Base-by-base conservation (phyloP, 2,113 vertebrate species). In the Myxocyprinus asiaticus region DNA sequence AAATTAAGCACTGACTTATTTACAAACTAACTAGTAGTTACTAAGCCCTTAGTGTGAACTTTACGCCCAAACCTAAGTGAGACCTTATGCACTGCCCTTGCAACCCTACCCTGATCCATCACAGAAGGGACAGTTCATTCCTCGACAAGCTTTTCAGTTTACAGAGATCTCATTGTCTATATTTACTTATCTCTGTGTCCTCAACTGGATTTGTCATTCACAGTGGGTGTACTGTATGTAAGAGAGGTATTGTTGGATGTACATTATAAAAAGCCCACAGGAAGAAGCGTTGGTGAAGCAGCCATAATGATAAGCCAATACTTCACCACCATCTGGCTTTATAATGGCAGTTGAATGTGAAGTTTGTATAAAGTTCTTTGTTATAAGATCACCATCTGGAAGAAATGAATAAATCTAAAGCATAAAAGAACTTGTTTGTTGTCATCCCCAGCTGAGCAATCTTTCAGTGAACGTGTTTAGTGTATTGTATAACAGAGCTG, bases 341-440 rank as follows among this genome's bases (percentile, higher is more conserved):
- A 69, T 81, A 47, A 69, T 33, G 22, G 1, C 17, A 78, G 17
- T 3, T 56, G 44, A 11, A 61, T 51, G 3, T 43, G 12, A 61
- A 76, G 47, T 42, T 5, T 10, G 17, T 74, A 14, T 42, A 44
- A 45, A 79, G n/a, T 11, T 10, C 59, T 53, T 14, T 8, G 8
- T 65, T 61, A 67, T 22, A 76, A 44, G 44, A 53, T 63, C 8
- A 64, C 15, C 10, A 45, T 53, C 66, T 76, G 65, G 10, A 66
- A 80, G 42, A 74, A 69, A 77, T 77, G 11, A 70, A 77, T 12
- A 7, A 64, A 68, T 51, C 56, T 7, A 17, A 71, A 15, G 53
- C 55, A 45, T 64, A 22, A 43, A 71, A 48, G 43, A 47, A 1
- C 2, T 48, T 58, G 59, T 72, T 59, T 75, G 1, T 58, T 48